phyloP scores from a whole-genome alignment of 2,113 vertebrate genomes.

The Oryctolagus cuniculus region mOryCun1.1 NC_091453.1:91394501-91395000 shows the following conservation, averaged over 20 bases:
- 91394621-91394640: neutral
- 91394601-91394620: constrained; percentile 25
- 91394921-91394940: neutral
- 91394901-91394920: no score
- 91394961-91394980: neutral
- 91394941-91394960: constrained; percentile 16
- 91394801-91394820: neutral
- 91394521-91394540: constrained; percentile 24
- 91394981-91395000: constrained; percentile 14
- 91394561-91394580: constrained; percentile 39
- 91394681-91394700: neutral
- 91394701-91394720: neutral
- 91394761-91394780: constrained; percentile 1
- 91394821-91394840: no score
- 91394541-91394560: constrained; percentile 20
- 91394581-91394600: constrained; percentile 39
- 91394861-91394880: no score
- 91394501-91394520: constrained; percentile 45
- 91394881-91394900: no score
- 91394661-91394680: neutral
- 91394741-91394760: neutral
- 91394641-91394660: neutral
- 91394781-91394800: constrained; percentile 38
- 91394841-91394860: no score
- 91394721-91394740: neutral